These are phyloP conservation scores for Urocolius indicus DNA, from an alignment of 2,113 vertebrate species.

Conservation along the genomic window DNA sequence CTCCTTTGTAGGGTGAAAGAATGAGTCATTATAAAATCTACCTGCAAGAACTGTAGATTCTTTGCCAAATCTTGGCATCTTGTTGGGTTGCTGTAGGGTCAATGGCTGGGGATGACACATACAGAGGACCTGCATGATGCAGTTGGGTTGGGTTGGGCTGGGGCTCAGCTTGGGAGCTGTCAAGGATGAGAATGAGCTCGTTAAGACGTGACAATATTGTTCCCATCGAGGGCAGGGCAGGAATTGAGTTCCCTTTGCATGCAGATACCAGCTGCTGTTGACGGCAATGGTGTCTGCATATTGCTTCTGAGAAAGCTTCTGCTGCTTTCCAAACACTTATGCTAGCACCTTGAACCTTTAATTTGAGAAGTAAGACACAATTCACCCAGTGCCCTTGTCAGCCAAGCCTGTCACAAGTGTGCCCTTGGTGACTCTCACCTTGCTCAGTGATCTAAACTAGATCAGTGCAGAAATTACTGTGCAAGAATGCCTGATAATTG, in stretches of 20 bases:
- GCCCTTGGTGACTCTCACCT: not conserved
- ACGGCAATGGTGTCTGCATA: rapidly evolving
- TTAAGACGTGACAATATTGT: not conserved
- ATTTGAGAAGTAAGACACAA: not conserved
- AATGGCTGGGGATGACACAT: not conserved
- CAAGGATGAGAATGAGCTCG: not conserved
- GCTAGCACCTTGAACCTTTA: not conserved
- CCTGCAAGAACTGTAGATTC: not conserved
- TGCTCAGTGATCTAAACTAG: not conserved
- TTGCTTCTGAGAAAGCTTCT: not conserved
- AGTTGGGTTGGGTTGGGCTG: not conserved
- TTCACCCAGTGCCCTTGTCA: not conserved
- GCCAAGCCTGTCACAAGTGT: not conserved
- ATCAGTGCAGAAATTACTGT: not conserved
- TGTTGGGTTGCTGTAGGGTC: not conserved
- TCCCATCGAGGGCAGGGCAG: not conserved
- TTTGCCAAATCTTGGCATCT: not conserved
- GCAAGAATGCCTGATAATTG: not conserved
- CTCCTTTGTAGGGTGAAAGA: not conserved
- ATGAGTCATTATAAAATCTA: not conserved
- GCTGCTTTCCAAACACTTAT: not conserved
- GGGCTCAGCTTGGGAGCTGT: not conserved
- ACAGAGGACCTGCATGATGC: rapidly evolving
- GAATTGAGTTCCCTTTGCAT: not conserved
- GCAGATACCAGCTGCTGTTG: not conserved